Conservation (phyloP, 2,113 vertebrate species). For the Ochotona princeps region DNA sequence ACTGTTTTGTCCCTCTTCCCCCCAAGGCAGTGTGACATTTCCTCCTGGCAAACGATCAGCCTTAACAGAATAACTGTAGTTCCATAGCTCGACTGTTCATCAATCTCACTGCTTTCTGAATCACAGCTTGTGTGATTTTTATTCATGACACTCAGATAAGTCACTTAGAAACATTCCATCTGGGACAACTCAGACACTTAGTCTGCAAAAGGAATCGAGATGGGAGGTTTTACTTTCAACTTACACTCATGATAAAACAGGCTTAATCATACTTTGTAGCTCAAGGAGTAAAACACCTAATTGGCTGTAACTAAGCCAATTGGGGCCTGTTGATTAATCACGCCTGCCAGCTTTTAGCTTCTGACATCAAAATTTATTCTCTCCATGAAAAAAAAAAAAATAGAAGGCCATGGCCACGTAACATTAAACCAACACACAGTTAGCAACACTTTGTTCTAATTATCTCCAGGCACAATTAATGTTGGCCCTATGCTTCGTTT, state of each 20-base stretch:
- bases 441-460: constrained; percentile 86
- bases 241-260: constrained; percentile 74
- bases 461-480: constrained; percentile 83
- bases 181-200: not conserved
- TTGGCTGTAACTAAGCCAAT: constrained; percentile 76
- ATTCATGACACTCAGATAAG: constrained; percentile 32
- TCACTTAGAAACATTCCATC: not conserved
- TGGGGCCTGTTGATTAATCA: constrained; percentile 82
- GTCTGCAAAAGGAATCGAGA: constrained; percentile 17
- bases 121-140: constrained; percentile 8
- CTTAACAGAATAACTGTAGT: not conserved
- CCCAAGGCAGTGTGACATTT: not conserved
- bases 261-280: constrained; percentile 77
- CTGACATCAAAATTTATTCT: constrained; percentile 81
- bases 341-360: constrained; percentile 67
- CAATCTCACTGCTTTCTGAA: constrained; percentile 34
- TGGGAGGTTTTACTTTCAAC: constrained; percentile 40
- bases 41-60: not conserved
- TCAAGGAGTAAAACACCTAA: constrained; percentile 80
- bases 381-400: constrained; percentile 62
- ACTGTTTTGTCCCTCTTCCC: not conserved
- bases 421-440: constrained; percentile 84
- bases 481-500: constrained; percentile 78
- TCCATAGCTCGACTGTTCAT: not conserved
- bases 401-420: constrained; percentile 63